These are phyloP conservation scores for Conus ventricosus DNA, from an alignment of 1,140 invertebrate genomes.

Conservation along the genomic window DNA sequence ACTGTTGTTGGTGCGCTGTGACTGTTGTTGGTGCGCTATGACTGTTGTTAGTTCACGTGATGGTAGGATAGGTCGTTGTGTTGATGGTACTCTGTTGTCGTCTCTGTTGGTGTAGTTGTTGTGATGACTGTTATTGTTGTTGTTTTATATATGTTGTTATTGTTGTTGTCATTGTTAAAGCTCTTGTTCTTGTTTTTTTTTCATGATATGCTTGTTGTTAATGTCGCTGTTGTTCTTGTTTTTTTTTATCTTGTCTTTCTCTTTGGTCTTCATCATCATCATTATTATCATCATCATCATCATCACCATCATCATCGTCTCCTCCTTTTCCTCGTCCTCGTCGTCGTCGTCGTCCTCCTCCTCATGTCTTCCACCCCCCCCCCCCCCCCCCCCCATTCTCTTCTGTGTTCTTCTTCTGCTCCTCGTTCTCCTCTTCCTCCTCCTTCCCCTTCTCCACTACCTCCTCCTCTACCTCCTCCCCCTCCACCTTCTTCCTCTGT, in stretches of 20 bases:
- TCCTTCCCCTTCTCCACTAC: not conserved
- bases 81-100: not conserved
- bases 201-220: not conserved
- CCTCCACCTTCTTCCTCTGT: not conserved
- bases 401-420: not conserved
- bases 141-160: no score
- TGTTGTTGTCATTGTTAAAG: no score
- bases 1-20: slow-evolving; percentile 76
- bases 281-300: not conserved
- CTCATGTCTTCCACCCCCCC: not conserved
- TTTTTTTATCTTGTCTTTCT: not conserved
- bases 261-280: not conserved
- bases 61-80: not conserved
- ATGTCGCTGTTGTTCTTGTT: not conserved
- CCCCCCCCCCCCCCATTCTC: not conserved
- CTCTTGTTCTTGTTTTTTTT: not conserved
- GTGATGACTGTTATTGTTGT: no score
- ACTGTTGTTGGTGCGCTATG: not conserved
- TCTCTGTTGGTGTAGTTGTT: no score
- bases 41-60: not conserved
- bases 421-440: slow-evolving; percentile 27
- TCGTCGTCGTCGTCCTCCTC: not conserved
- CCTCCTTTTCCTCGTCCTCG: not conserved
- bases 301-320: not conserved
- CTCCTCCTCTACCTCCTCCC: not conserved